Base-by-base conservation (phyloP, 2,888 invertebrate species). In the Heteromurus nitidus region DNA sequence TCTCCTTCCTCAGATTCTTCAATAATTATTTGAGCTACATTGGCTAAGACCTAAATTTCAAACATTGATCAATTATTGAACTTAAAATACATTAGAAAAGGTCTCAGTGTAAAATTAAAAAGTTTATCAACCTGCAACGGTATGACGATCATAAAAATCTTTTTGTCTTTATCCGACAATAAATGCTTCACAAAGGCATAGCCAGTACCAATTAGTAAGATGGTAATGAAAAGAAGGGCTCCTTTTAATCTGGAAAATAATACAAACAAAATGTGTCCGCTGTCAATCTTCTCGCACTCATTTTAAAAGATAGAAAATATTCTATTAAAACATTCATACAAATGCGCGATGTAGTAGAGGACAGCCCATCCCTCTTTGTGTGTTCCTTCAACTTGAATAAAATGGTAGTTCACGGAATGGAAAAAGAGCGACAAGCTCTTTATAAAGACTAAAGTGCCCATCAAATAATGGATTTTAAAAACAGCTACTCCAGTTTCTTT, bases 311-410 rank as follows among this genome's bases (percentile, higher is more conserved):
- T 7, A n/a, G 24, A 26, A n/a, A n/a, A 9, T 36, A 47, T 16
- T 44, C 16, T 28, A n/a, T 24, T 24, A 18, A 36, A 60, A 60
- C 26, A 7, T 62, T 68, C 94, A 93, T 90, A 95, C 93, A 99
- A 91, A 91, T 99, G 99, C n/a, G 97, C 97, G 70, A 99, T 95
- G 88, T 99, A 99, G 89, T 95, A 99, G 1, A 99, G 90, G 87
- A 99, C 96, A 0, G 99, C 99, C 98, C 99, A 99, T 0, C 98
- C 95, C 26, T 98, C 97, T 3, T 97, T 94, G 88, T 98, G 98
- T 87, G 96, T 95, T 0, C 99, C 99, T 85, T 94, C 92, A 18
- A 93, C 93, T 90, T 97, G 94, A 88, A 99, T 98, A 88, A 96
- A 98, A 89, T 98, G 97, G 88, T 94, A 96, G 89, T 96, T 96